Conservation (phyloP, 2,797 vertebrate species). For the Danio jaintianensis region DNA sequence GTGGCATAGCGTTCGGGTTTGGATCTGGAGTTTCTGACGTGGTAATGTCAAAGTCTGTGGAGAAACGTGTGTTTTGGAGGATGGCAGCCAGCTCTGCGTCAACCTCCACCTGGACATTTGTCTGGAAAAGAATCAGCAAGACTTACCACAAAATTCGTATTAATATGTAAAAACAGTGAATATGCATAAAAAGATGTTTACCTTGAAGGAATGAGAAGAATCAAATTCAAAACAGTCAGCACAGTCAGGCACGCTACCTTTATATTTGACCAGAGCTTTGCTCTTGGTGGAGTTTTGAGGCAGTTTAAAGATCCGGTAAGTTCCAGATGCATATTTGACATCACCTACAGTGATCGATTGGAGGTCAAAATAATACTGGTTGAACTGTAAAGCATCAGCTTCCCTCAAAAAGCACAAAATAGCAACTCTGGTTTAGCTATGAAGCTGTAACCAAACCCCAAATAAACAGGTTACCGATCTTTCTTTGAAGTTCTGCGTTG, state of each 20-base stretch:
- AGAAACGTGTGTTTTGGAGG: constrained; percentile 75
- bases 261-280: constrained; percentile 72
- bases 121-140: constrained; percentile 64
- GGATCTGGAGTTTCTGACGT: constrained; percentile 58
- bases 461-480: constrained; percentile 70
- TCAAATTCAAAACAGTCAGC: constrained; percentile 74
- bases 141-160: not conserved
- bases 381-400: not conserved
- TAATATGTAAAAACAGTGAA: not conserved
- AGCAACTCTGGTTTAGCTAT: constrained; percentile 2
- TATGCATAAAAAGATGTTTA: constrained; percentile 42
- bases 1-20: constrained; percentile 45
- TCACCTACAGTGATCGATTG: constrained; percentile 63
- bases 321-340: constrained; percentile 76
- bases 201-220: constrained; percentile 76
- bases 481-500: constrained; percentile 72
- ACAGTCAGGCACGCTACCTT: constrained; percentile 72
- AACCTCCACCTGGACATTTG: constrained; percentile 68
- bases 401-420: not conserved
- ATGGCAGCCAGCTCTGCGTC: constrained; percentile 72
- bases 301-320: constrained; percentile 80
- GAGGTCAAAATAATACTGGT: not conserved
- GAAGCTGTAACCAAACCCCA: not conserved
- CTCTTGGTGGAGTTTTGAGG: constrained; percentile 56
- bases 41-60: constrained; percentile 69